Base-by-base conservation (phyloP, 2,888 invertebrate genomes). In the Phasia obesa region DNA sequence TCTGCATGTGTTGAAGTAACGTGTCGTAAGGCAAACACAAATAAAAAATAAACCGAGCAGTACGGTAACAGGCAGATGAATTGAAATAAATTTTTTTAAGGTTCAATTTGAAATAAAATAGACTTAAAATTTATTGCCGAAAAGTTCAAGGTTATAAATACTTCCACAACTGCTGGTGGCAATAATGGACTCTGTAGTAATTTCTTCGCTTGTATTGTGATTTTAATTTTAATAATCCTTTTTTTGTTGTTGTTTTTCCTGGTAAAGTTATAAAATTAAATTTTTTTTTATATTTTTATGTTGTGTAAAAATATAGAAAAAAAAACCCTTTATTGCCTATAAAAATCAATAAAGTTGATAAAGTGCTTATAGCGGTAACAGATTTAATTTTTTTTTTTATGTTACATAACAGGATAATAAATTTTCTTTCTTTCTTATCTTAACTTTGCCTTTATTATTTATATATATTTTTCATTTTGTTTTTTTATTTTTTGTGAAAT, bases 301-400 rank as follows among this genome's bases (percentile, higher is more conserved):
- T 38, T 5, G 55, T 64, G 60, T 31, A 42, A 42, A 23, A 15
- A 31, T 25, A 15, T 21, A 38, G 13, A n/a, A 7, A 38, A 51
- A 21, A 35, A 25, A 38, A n/a, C 38, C 55, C 2, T 49, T 62
- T 55, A 55, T 51, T 49, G 76, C 73, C 84, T 55, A 76, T 60
- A 76, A 79, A 65, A 84, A 81, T 76, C 79, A 57, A 85, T 85
- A 81, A 84, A 85, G 11, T 70, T 84, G 84, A 84, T 85, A 60
- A 84, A 81, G 74, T 73, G 76, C 38, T 64, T 76, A 9, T 55
- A 44, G 67, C 3, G 27, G 13, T 25, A 51, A 42, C 62, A 64
- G 55, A 23, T 55, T 15, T 53, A 35, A 51, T 53, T 60, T 21
- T 27, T 42, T 42, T 19, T 64, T 57, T 38, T 57, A 65, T 38